Percentiles rank a stretch among this genome's conserved stretches.
Conservation (phyloP, 2,113 vertebrate genomes). For the Rhinolophus sinicus region DNA sequence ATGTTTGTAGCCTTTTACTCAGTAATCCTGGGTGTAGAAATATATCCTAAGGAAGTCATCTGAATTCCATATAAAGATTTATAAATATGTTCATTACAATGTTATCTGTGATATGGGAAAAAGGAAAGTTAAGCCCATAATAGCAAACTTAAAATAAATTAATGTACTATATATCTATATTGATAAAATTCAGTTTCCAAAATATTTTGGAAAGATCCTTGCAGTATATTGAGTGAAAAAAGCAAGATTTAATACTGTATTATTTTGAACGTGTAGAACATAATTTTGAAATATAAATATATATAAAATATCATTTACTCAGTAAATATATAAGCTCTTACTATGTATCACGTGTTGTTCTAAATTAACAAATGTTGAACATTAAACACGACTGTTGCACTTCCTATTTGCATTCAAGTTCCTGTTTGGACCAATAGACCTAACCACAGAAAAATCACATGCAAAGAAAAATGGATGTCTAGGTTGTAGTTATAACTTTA, state of each 20-base stretch:
- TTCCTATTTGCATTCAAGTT: not conserved
- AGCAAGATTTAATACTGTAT: not conserved
- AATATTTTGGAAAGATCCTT: not conserved
- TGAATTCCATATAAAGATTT: not conserved
- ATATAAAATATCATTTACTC: not conserved
- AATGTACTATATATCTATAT: not conserved
- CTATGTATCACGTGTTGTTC: not conserved
- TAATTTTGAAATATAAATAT: conserved; percentile 10
- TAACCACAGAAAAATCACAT: not conserved
- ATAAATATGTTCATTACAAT: not conserved
- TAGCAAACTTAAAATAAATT: not conserved
- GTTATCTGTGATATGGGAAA: not conserved
- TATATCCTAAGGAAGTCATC: not conserved
- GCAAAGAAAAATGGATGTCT: not conserved
- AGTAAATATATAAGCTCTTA: not conserved
- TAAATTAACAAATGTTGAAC: not conserved
- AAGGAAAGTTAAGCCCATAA: not conserved
- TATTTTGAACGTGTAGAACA: not conserved
- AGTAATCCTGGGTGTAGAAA: not conserved
- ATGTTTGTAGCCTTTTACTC: not conserved
- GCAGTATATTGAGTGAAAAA: not conserved
- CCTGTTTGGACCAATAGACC: not conserved
- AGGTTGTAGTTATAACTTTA: not conserved
- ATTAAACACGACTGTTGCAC: not conserved
- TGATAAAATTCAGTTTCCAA: not conserved